Conservation (phyloP, 2,888 invertebrate species). For the Poecilobothrus nobilitatus region DNA sequence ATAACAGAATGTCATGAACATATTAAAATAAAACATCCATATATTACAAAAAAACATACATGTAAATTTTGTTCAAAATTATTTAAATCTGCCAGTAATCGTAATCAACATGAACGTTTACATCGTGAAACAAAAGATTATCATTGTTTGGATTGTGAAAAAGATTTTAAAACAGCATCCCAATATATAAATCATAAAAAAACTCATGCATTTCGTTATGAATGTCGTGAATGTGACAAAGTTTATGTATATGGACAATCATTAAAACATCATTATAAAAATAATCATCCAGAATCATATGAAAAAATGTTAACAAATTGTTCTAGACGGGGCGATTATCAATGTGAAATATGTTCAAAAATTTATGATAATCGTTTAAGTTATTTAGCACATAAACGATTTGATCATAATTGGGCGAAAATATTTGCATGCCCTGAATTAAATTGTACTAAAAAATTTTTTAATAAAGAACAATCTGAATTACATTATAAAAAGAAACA, state of each 20-base stretch:
- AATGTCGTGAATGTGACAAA: slow-evolving; percentile 3
- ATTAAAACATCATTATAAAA: not conserved
- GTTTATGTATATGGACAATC: slow-evolving; percentile 1
- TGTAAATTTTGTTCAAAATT: slow-evolving; percentile 4
- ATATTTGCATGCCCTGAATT: not conserved
- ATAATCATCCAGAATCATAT: not conserved
- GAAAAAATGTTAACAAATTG: not conserved
- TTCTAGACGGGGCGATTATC: not conserved
- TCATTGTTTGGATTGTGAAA: slow-evolving; percentile 3
- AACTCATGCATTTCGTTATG: slow-evolving; percentile 1
- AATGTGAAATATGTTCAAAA: not conserved
- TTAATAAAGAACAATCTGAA: not conserved
- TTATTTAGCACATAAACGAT: not conserved
- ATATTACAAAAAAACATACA: not conserved
- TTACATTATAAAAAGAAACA: not conserved
- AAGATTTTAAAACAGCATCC: not conserved
- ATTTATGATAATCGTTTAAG: not conserved
- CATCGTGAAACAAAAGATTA: slow-evolving; percentile 6
- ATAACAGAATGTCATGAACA: not conserved
- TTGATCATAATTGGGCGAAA: slow-evolving; percentile 3
- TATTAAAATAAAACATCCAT: not conserved
- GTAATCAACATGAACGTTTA: not conserved
- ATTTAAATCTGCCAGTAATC: not conserved
- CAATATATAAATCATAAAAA: slow-evolving; percentile 1
- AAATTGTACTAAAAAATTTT: not conserved